Base-by-base conservation (phyloP, 2,888 invertebrate genomes). In the Ennomos fuscantarius region DNA sequence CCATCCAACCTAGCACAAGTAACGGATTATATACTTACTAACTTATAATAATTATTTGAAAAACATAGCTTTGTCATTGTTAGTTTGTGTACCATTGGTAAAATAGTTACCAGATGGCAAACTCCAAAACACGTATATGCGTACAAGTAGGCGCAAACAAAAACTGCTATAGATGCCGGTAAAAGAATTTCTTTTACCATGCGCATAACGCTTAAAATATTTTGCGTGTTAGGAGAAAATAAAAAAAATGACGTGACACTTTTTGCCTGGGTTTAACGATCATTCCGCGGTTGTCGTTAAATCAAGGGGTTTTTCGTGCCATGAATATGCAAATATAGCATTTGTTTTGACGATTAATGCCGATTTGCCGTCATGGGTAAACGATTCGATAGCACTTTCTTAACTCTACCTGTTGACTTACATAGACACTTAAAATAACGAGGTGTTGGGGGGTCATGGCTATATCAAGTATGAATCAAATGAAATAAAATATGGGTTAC, bases 321-420 rank as follows among this genome's bases (percentile, higher is more conserved):
- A 82, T 84, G 84, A 85, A 86, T 85, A 85, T 86, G 86, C 83
- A 85, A 82, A 86, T 82, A 76, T 69, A 68, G 75, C 76, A 79
- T 78, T 79, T 73, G 74, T 74, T 74, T 69, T 72, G 74, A 73
- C 80, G 78, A 82, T 81, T 79, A 79, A 79, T 78, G 73, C 65
- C 73, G 75, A 81, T 83, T 78, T 78, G 71, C 76, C 69, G 68
- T 69, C 69, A 64, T 72, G 72, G 76, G 73, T 78, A 77, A 76
- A 78, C 65, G 63, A 61, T 72, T 73, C 63, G 59, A 66, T 70
- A 67, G 57, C 63, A 68, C 60, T 69, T 71, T 72, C 67, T 68
- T 68, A 55, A 59, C 47, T 13, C 65, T 66, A 79, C 78, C 76
- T 80, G 80, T 80, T 79, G 76, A 75, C 73, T 65, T 65, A 24